Evolutionary conservation across 2,888 invertebrate genomes (phyloP).

Genomic region (Laothoe populi): DNA sequence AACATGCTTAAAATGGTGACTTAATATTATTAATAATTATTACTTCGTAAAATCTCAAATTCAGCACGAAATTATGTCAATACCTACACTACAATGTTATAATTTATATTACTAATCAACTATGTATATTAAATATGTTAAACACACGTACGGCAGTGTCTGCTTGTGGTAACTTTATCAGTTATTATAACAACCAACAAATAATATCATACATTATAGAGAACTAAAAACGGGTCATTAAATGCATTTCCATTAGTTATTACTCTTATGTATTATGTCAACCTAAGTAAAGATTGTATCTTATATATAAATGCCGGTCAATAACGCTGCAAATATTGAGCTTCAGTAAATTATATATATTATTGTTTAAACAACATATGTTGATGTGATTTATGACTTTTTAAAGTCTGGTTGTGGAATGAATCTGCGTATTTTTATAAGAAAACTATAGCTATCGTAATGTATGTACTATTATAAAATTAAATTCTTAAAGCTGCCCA

Average conservation of each 20-base stretch:
- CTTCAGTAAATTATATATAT: background rate
- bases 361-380: background rate
- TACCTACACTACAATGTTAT: conserved; percentile 9
- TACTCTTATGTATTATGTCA: background rate
- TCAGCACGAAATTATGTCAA: conserved; percentile 18
- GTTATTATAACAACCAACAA: conserved; percentile 23
- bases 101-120: conserved; percentile 21
- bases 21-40: conserved; percentile 11
- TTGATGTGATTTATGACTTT: background rate
- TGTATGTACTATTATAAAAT: background rate
- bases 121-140: conserved; percentile 23
- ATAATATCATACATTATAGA: background rate
- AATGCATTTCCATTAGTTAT: conserved; percentile 20
- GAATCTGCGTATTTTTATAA: background rate
- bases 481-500: conserved; percentile 8
- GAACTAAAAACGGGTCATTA: conserved; percentile 8
- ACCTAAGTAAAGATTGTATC: background rate
- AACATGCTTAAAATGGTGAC: background rate
- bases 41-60: conserved; percentile 22
- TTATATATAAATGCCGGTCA: conserved; percentile 15
- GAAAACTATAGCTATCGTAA: background rate
- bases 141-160: conserved; percentile 24
- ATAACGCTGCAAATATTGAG: background rate
- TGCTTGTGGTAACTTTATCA: conserved; percentile 28
- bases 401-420: background rate